phyloP scores from a whole-genome alignment of 1,140 invertebrate genomes.

The Drosophila santomea region DNA sequence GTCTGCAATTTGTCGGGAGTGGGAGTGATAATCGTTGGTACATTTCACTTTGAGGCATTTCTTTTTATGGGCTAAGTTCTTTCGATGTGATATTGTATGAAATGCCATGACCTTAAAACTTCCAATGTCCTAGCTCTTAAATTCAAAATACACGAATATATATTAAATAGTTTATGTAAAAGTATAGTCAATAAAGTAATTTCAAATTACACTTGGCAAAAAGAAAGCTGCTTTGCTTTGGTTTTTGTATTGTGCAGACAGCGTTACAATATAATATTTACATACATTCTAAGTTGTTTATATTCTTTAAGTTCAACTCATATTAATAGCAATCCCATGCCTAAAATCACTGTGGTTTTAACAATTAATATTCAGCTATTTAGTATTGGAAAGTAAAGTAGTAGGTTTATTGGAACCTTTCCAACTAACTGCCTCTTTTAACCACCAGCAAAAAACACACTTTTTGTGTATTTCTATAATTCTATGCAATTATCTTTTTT shows the following conservation, averaged over 20 bases:
- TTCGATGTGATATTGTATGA: neutral
- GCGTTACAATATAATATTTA: neutral
- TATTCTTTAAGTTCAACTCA: neutral
- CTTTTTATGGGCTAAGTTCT: neutral
- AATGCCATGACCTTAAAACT: neutral
- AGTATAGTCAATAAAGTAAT: too few relatives aligned
- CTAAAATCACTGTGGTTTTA: too few relatives aligned
- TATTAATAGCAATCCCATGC: neutral
- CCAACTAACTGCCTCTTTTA: too few relatives aligned
- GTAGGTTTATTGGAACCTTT: too few relatives aligned
- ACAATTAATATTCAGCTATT: too few relatives aligned
- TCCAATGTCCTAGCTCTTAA: neutral
- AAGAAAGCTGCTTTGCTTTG: neutral
- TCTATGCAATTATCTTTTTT: neutral
- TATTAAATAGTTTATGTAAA: neutral
- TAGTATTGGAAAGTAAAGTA: too few relatives aligned
- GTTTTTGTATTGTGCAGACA: neutral
- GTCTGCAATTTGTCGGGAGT: conserved; percentile 19
- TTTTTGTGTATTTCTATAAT: neutral
- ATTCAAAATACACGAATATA: neutral
- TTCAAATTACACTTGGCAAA: neutral
- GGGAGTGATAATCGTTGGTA: conserved; percentile 35
- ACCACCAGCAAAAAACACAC: neutral
- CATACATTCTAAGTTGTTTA: neutral
- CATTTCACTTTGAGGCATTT: conserved; percentile 10